A percentile compares a stretch with the other conserved stretches of the same genome.
Conservation (phyloP, 2,888 invertebrate genomes). For the Mythimna impura region DNA sequence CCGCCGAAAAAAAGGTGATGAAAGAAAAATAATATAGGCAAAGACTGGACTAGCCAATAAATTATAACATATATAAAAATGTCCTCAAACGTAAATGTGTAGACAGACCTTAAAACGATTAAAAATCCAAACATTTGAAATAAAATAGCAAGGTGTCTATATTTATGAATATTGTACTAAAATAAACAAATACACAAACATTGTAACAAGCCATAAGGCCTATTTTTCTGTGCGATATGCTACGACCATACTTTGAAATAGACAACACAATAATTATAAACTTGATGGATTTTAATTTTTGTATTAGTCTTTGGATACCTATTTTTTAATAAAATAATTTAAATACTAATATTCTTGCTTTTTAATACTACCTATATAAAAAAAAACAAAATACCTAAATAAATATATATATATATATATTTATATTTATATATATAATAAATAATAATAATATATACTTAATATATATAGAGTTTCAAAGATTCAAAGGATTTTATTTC, state of each 20-base stretch:
- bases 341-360: constrained; percentile 72
- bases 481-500: too few species aligned
- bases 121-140: constrained; percentile 6
- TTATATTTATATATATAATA: too few species aligned
- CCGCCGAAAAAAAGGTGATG: too few species aligned
- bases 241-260: constrained; percentile 64
- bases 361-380: constrained; percentile 23
- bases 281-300: constrained; percentile 83
- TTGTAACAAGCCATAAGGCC: constrained; percentile 57
- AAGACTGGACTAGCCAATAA: not conserved
- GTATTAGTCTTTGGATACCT: constrained; percentile 87
- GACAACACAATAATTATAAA: constrained; percentile 67
- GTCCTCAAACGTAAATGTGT: constrained; percentile 13
- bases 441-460: too few species aligned
- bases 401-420: too few species aligned
- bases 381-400: not conserved
- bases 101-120: not conserved
- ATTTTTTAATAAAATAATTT: constrained; percentile 89
- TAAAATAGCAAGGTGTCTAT: constrained; percentile 45
- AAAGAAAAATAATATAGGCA: too few species aligned
- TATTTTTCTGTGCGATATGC: constrained; percentile 74
- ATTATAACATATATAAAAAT: too few species aligned
- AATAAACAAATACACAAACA: constrained; percentile 16
- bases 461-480: too few species aligned
- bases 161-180: constrained; percentile 25